Evolutionary conservation across 2,797 vertebrate species (phyloP).

Genomic region (Pseudochirops cupreus): DNA sequence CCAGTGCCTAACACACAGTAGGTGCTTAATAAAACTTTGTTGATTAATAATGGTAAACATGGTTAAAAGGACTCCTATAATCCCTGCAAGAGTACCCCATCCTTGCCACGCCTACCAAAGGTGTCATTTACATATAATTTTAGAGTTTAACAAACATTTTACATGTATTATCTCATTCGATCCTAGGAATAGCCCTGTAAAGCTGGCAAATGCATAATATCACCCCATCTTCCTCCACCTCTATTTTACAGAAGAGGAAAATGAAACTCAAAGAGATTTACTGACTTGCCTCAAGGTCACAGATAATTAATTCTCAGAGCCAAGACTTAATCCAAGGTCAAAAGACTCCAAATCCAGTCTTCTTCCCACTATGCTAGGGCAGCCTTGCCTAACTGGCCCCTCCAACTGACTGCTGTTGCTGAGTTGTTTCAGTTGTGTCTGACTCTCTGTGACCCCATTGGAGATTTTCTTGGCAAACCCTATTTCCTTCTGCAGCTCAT

Average conservation of each 20-base stretch:
- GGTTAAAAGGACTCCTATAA: background rate
- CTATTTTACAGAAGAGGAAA: background rate
- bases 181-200: background rate
- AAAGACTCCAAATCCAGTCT: background rate
- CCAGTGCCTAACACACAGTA: background rate
- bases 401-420: background rate
- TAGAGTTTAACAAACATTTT: background rate
- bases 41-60: background rate
- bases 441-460: background rate
- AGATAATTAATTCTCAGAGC: background rate
- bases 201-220: background rate
- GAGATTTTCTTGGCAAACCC: background rate
- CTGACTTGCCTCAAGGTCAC: background rate
- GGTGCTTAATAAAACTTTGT: background rate
- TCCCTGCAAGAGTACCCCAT: background rate
- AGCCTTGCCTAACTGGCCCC: background rate
- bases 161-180: background rate
- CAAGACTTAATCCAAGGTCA: background rate
- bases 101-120: background rate
- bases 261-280: background rate
- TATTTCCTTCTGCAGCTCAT: background rate
- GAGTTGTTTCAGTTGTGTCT: background rate
- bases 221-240: background rate
- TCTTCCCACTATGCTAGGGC: background rate
- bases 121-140: background rate